Evolutionary conservation across 2,797 vertebrate genomes (phyloP), one percentile per base, ranked within the genome.

Genomic region (Oreochromis grahami): DNA sequence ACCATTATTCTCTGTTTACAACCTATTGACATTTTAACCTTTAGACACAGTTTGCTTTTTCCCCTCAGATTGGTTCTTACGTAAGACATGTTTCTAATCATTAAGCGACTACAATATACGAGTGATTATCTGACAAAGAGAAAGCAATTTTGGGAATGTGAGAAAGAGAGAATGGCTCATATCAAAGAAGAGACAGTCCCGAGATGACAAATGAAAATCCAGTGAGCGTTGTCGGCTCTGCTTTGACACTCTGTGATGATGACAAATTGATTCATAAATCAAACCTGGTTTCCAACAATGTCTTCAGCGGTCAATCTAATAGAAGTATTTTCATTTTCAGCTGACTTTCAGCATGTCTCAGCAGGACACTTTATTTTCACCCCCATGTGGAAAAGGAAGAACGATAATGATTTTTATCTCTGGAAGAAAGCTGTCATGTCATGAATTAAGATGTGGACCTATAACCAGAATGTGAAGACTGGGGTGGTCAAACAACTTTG

Each of bases 261-360:
- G 87, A 92, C 88, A 90, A 81, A 92, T 91, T 89, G 89, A 91
- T 89, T 92, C 76, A 88, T 87, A 87, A 90, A 91, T 92, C 55
- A 38, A 87, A 87, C 29, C 77, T 80, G 81, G 70, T 88, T 88
- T 90, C 84, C 83, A 80, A 74, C 81, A 50, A 50, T 50, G 86
- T 88, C 79, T 76, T 85, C 74, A 84, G 50, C 15, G 48, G 83
- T 81, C 89, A 84, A 55, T 86, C 52, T 83, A 80, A 84, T 84
- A 19, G 36, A 77, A 78, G 41, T 43, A 76, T 88, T 90, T 86
- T 86, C 77, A 85, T 84, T 87, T 81, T 80, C 60, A 55, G 60
- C 29, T 43, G 52, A 72, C 80, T 84, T 77, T 68, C 81, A 13
- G 76, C 52, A 1, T 29, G 29, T 82, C 79, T 86, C 82, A 53